Evolutionary conservation across 2,113 vertebrate species (phyloP), one percentile per base, ranked within the genome.

Genomic region (Pterophyllum scalare): DNA sequence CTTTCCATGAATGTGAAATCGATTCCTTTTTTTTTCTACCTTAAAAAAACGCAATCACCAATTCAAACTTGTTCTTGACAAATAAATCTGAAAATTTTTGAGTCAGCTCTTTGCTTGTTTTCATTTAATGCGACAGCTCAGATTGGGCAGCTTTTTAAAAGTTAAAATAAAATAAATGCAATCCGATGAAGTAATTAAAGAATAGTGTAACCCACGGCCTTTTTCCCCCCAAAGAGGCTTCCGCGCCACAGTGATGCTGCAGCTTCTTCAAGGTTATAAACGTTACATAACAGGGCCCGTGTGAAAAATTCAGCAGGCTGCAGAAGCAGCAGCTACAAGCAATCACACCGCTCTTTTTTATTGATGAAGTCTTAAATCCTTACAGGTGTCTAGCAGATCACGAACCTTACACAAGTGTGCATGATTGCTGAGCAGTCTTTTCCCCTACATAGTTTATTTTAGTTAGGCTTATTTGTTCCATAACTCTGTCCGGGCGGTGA

Each of bases 241-340:
- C 79, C 13, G 35, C 83, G 6, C 22, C 75, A 62, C 74, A 74
- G 85, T 83, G 89, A 90, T 87, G 91, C 89, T 83, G 91, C 89
- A 90, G 61, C 85, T 91, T 91, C 88, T 78, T 89, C 93, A 92
- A 94, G 92, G 93, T 94, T 93, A 93, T 85, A 75, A 1, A 54
- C 75, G 86, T 92, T 94, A 80, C 86, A 77, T 93, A 91, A 93
- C 92, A 75, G 38, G 88, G 79, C 80, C 90, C 58, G 52, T 84
- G 85, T 87, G 85, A 79, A 82, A 88, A 72, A 75, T 74, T 77
- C 82, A 86, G 81, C 77, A 67, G 78, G 65, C 85, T 87, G 82
- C 88, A 86, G 56, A 65, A 57, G 76, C 77, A 7, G 28, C 3
- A 52, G 38, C 54, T 22, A 13, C 10, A 38, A 59, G 24, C 28